phyloP scores from a whole-genome alignment of 2,888 invertebrate genomes.

The Trachelus troglodyta region DNA sequence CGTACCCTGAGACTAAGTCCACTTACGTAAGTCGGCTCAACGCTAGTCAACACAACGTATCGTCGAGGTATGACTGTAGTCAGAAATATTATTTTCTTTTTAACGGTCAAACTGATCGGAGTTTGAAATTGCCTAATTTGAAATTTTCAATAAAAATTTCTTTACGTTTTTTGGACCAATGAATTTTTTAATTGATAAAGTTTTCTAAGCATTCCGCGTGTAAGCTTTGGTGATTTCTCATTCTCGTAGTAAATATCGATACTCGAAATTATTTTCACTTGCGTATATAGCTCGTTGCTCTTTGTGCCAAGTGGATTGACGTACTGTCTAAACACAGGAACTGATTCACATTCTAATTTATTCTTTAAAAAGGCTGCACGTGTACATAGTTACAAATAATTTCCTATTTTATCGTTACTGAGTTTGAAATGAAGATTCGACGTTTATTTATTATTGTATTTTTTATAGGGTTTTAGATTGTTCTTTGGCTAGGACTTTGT shows the following conservation, averaged over 20 bases:
- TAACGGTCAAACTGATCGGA: no score
- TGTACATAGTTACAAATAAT: neutral
- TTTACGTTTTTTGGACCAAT: no score
- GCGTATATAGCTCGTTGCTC: neutral
- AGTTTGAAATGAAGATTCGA: no score
- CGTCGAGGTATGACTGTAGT: no score
- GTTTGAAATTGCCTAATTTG: no score
- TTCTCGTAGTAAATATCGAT: neutral
- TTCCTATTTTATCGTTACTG: neutral
- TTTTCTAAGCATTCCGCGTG: neutral
- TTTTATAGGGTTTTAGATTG: neutral
- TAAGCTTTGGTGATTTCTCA: neutral
- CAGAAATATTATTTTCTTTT: no score
- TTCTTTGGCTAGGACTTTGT: neutral
- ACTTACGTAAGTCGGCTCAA: no score
- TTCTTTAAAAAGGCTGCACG: neutral
- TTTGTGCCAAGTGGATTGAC: neutral
- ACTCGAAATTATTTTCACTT: neutral
- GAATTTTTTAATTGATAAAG: neutral
- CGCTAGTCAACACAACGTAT: no score
- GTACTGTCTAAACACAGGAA: neutral
- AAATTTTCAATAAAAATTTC: no score
- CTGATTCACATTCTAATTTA: neutral
- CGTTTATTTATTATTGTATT: neutral
- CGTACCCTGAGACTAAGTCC: no score